Conservation (phyloP, 2,888 invertebrate genomes). For the Tribolium freemani region DNA sequence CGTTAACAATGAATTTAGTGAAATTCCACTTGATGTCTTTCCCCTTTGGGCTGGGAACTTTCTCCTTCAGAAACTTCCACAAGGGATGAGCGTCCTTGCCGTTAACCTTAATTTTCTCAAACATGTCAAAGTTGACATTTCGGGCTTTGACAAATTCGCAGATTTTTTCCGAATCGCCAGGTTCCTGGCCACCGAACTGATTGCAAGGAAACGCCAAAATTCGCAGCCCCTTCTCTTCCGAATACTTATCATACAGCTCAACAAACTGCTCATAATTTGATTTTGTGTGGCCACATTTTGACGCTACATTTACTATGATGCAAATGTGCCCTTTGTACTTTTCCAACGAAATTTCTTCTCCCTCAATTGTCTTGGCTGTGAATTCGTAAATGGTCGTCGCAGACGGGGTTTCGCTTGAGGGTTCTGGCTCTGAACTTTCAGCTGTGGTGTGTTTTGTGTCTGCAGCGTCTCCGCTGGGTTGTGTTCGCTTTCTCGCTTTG, state of each 20-base stretch:
- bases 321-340: constrained; percentile 85
- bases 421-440: no score
- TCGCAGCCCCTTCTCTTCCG: constrained; percentile 79
- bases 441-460: neutral
- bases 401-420: neutral
- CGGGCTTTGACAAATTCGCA: constrained; percentile 74
- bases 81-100: constrained; percentile 76
- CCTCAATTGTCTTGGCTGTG: constrained; percentile 80
- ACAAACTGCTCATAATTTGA: constrained; percentile 87
- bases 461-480: neutral
- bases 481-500: neutral
- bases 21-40: constrained; percentile 91
- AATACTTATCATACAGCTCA: constrained; percentile 80
- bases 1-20: constrained; percentile 86
- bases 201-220: constrained; percentile 91
- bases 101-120: constrained; percentile 80
- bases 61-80: constrained; percentile 76
- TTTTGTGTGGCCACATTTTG: constrained; percentile 85
- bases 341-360: constrained; percentile 82
- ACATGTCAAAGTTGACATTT: constrained; percentile 80
- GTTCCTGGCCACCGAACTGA: constrained; percentile 83
- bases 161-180: constrained; percentile 75
- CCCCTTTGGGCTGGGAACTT: constrained; percentile 69
- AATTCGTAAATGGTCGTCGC: constrained; percentile 85
- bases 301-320: constrained; percentile 89